Percentiles rank a stretch among this genome's conserved stretches.
Evolutionary conservation across 2,113 vertebrate species (phyloP).

Genomic region (Pedetes capensis): DNA sequence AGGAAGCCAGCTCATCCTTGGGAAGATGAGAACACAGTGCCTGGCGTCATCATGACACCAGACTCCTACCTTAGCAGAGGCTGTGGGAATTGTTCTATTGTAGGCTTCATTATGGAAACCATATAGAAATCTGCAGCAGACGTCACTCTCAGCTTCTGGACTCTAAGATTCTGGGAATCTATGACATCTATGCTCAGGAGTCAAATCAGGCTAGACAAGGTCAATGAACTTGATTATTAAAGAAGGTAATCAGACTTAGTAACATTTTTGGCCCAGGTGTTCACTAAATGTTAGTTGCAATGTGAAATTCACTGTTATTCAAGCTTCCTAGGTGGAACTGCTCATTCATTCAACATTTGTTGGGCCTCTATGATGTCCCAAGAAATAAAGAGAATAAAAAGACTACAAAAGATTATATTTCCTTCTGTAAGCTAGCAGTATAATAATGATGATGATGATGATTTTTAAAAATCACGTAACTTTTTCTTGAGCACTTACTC

Average conservation of each 20-base stretch:
- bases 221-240: not conserved
- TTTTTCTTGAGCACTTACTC: not conserved
- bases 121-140: not conserved
- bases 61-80: not conserved
- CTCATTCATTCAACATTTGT: not conserved
- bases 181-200: not conserved
- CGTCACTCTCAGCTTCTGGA: not conserved
- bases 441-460: not conserved
- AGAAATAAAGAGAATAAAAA: not conserved
- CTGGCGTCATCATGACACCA: not conserved
- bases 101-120: not conserved
- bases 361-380: not conserved
- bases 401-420: not conserved
- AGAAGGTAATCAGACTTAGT: not conserved
- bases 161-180: not conserved
- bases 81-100: not conserved
- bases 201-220: not conserved
- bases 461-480: too few relatives aligned
- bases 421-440: not conserved
- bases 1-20: constrained; percentile 12
- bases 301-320: not conserved
- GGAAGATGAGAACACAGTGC: not conserved
- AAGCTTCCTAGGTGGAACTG: not conserved
- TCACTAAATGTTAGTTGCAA: not conserved
- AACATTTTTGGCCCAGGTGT: not conserved